These are phyloP conservation scores for Stegastes partitus DNA, from an alignment of 2,113 vertebrate species.

Conservation along the genomic window DNA sequence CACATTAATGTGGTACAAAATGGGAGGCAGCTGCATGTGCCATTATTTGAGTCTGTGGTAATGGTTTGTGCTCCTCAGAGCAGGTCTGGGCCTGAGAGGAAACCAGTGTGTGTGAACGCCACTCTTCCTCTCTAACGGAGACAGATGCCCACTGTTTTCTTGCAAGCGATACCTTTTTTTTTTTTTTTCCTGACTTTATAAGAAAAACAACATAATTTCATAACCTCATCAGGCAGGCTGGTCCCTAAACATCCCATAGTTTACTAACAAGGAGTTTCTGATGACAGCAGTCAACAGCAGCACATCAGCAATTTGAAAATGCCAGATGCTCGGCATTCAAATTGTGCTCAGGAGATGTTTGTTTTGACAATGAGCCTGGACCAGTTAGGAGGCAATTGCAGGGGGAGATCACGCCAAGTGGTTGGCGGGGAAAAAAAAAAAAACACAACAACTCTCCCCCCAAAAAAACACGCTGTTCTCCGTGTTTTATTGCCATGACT, in stretches of 20 bases:
- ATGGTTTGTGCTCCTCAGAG: conserved; percentile 14
- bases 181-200: background rate
- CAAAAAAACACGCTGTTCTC: background rate
- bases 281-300: conserved; percentile 51
- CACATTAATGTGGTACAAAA: conserved; percentile 43
- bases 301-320: conserved; percentile 56
- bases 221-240: conserved; percentile 38
- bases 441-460: background rate
- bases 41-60: conserved; percentile 21
- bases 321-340: conserved; percentile 67
- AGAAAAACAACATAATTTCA: conserved; percentile 28
- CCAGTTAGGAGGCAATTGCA: conserved; percentile 26
- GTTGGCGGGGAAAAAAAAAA: conserved; percentile 24
- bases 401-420: conserved; percentile 14
- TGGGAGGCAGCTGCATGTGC: conserved; percentile 41
- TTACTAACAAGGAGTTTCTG: conserved; percentile 52
- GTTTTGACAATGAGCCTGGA: conserved; percentile 45
- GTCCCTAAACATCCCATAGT: conserved; percentile 43
- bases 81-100: conserved; percentile 3
- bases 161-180: background rate
- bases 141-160: conserved; percentile 32
- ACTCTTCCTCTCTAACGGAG: background rate
- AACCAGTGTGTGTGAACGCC: background rate
- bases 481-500: conserved; percentile 25
- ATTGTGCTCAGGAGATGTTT: conserved; percentile 60